A percentile compares a stretch with the other conserved stretches of the same genome.
These are phyloP conservation scores for Chymomyza caudatula DNA, from an alignment of 2,888 invertebrate species.

Conservation along the genomic window DNA sequence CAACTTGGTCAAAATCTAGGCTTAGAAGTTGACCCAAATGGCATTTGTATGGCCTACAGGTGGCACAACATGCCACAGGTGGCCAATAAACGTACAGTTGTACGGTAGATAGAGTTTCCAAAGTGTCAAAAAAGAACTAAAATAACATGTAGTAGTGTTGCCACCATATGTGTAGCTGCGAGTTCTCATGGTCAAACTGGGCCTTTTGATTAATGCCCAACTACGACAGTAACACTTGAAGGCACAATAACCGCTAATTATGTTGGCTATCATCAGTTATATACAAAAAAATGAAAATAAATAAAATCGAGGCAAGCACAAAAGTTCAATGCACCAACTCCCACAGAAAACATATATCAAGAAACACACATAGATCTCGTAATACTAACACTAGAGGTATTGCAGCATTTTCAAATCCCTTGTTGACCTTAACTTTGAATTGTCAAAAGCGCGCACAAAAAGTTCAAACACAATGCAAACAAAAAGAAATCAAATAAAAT, in stretches of 20 bases:
- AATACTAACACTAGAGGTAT: not conserved
- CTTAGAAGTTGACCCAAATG: not conserved
- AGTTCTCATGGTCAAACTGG: conserved; percentile 46
- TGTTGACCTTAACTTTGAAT: conserved; percentile 72
- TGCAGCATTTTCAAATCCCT: conserved; percentile 70
- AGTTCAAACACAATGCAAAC: conserved; percentile 47
- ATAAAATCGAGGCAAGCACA: not conserved
- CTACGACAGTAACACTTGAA: conserved; percentile 2
- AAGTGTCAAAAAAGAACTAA: not conserved
- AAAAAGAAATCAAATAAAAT: conserved; percentile 6
- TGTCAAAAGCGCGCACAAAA: conserved; percentile 55
- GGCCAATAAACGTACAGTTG: not conserved
- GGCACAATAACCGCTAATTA: conserved; percentile 67
- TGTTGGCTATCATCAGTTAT: conserved; percentile 24
- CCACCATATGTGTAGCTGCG: conserved; percentile 17
- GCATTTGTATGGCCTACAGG: not conserved
- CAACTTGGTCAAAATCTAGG: conserved; percentile 10
- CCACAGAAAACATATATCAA: conserved; percentile 1
- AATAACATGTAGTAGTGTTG: not conserved
- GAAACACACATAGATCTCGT: not conserved
- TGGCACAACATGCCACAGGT: not conserved
- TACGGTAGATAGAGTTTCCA: too few relatives aligned
- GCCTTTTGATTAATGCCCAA: not conserved
- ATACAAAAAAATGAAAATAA: conserved; percentile 14
- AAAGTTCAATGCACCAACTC: conserved; percentile 59